phyloP scores from a whole-genome alignment of 1,140 invertebrate species.

The Polypedilum vanderplanki region DNA sequence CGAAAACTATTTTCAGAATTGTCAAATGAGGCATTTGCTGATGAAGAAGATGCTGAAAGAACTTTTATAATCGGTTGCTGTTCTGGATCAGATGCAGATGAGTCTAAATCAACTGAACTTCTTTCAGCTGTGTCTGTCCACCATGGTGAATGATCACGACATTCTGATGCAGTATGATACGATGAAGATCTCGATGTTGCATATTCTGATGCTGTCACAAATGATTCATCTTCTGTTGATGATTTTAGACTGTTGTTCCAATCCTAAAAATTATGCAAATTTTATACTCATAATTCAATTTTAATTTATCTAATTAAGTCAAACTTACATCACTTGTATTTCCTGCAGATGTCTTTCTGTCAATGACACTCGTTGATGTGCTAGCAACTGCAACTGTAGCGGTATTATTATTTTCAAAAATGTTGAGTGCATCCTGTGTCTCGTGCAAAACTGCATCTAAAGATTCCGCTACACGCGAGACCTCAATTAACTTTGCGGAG shows the following conservation, averaged over 20 bases:
- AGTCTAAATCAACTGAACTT: constrained; percentile 38
- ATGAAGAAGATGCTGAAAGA: constrained; percentile 22
- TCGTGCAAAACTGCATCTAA: constrained; percentile 53
- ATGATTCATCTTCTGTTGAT: constrained; percentile 51
- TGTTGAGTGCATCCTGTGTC: constrained; percentile 41
- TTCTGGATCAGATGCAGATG: constrained; percentile 10
- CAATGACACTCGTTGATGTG: constrained; percentile 30
- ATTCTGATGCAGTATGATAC: constrained; percentile 59
- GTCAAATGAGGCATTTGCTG: constrained; percentile 30
- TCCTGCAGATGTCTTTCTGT: constrained; percentile 36
- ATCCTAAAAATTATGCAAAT: constrained; percentile 35
- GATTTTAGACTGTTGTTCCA: constrained; percentile 42
- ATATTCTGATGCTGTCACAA: constrained; percentile 61
- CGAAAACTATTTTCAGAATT: constrained; percentile 29
- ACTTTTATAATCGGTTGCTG: constrained; percentile 7
- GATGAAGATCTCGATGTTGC: constrained; percentile 58
- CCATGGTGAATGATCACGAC: constrained; percentile 48
- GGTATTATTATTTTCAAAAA: constrained; percentile 30
- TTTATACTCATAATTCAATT: constrained; percentile 21
- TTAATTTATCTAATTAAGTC: background rate
- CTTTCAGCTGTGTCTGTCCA: constrained; percentile 43
- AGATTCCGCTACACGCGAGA: constrained; percentile 58
- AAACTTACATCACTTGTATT: constrained; percentile 37
- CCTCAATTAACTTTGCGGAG: constrained; percentile 54
- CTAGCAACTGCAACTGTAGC: constrained; percentile 33